Base-by-base conservation (phyloP, 1,140 invertebrate genomes). In the Pissodes strobi region DNA sequence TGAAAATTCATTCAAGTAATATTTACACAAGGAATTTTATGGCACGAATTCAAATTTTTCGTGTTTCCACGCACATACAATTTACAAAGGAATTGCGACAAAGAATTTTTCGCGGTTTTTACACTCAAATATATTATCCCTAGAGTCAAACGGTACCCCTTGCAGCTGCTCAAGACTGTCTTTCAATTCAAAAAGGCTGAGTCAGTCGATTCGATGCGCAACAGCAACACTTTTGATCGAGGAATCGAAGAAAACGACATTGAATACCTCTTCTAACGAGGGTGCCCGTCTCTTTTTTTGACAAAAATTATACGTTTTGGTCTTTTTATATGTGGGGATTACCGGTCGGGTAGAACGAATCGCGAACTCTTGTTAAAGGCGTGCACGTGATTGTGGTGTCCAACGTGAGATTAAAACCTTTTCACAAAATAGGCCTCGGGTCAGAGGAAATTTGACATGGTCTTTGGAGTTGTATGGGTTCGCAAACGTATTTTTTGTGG, bases 21-120 rank as follows among this genome's bases (percentile, higher is more conserved):
- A 58, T 58, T 58, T 58, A 58, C 22, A 12, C 22, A 41, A 5
- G 10, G n/a, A 51, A 64, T 64, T 30, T 39, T 27, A 39, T 39
- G 62, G 43, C 27, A 39, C 62, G 53, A 64, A 64, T 64, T 17
- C 15, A 21, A 64, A 64, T 64, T 57, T 64, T 49, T 46, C 55
- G 39, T 43, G 21, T 64, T 64, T 18, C 45, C 62, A 57, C 34
- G 52, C 39, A 46, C 25, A 53, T 55, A 39, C 19, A 56, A 2
- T 18, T 12, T 12, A 64, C 52, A 64, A 64, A 56, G 27, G 18
- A 39, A 3, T 17, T 45, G 30, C 45, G 34, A 64, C 53, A 58
- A 58, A 64, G 41, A 45, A 64, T 64, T 64, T 49, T 64, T 45
- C 62, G 53, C 45, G 62, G 62, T 57, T 64, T 64, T 64, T 56